Evolutionary conservation across 2,888 invertebrate species (phyloP), one percentile per base, ranked within the genome.

Genomic region (Xestia xanthographa): DNA sequence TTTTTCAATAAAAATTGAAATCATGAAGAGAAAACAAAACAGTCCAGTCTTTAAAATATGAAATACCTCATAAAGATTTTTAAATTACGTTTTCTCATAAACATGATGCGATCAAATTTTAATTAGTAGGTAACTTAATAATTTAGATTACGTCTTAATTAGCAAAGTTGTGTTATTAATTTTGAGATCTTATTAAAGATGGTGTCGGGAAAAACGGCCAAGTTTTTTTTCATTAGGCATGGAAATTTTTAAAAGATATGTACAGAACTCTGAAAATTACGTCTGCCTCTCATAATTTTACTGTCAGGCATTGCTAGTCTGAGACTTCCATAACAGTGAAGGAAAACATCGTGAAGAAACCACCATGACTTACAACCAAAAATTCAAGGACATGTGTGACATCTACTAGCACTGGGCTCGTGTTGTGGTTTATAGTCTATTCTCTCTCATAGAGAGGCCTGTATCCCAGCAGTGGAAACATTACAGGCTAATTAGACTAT

Each of bases 141-240:
- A 77, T 71, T 77, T 63, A 82, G 70, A 80, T 77, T 71, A 56
- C 60, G 69, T 60, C 68, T 82, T 80, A 76, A 82, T 76, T 70
- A 82, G 60, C 34, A 60, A 80, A 80, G 69, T 80, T 79, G 45
- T 66, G 65, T 79, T 60, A 81, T 66, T 69, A 82, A 81, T 76
- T 80, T 56, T 34, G n/a, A 60, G 53, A 70, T 66, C 34, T 48
- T 58, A 26, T 43, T 50, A 69, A 56, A 73, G 17, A 53, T 26
- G 29, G 41, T 66, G 17, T 26, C 53, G 22, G 34, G 45, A 53
- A 79, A 72, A 77, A 79, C n/a, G 9, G 22, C 14, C n/a, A 62
- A 80, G 11, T 48, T 79, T 79, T 58, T 26, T 58, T 26, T 58
- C 20, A 20, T 65, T 17, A 58, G 5, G 4, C 11, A 38, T 11